A percentile compares a stretch with the other conserved stretches of the same genome.
Evolutionary conservation across 2,888 invertebrate genomes (phyloP).

Genomic region (Amphimallon solstitiale): DNA sequence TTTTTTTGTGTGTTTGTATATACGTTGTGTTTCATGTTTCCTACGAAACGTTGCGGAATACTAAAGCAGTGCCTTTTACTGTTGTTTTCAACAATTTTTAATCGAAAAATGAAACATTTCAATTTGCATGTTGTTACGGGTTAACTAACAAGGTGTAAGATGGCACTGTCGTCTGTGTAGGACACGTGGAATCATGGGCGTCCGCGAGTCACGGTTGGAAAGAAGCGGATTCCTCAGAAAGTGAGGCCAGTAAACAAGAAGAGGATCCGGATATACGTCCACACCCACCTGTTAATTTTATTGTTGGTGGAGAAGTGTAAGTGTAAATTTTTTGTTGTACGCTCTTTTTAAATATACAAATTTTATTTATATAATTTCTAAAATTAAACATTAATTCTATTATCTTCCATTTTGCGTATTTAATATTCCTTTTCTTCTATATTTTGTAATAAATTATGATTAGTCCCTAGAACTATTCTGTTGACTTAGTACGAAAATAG

Average conservation of each 20-base stretch:
- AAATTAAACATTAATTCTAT: too few species aligned
- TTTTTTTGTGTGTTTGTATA: too few species aligned
- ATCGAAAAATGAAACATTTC: not conserved
- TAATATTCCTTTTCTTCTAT: too few species aligned
- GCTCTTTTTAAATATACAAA: not conserved
- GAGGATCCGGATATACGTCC: slow-evolving; percentile 49
- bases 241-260: slow-evolving; percentile 67
- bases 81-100: not conserved
- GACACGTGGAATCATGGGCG: slow-evolving; percentile 52
- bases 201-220: slow-evolving; percentile 59
- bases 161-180: slow-evolving; percentile 52
- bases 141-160: slow-evolving; percentile 55
- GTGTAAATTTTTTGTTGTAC: slow-evolving; percentile 44
- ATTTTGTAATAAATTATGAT: too few species aligned
- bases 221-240: slow-evolving; percentile 69
- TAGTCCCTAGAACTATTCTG: too few species aligned
- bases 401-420: too few species aligned
- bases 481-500: too few species aligned
- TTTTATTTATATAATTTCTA: too few species aligned
- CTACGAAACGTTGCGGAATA: not conserved
- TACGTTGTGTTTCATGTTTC: too few species aligned
- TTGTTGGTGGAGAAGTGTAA: slow-evolving; percentile 64
- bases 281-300: slow-evolving; percentile 59
- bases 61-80: not conserved
- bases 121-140: slow-evolving; percentile 42